Base-by-base conservation (phyloP, 2,113 vertebrate species). In the Coracopsis vasa region DNA sequence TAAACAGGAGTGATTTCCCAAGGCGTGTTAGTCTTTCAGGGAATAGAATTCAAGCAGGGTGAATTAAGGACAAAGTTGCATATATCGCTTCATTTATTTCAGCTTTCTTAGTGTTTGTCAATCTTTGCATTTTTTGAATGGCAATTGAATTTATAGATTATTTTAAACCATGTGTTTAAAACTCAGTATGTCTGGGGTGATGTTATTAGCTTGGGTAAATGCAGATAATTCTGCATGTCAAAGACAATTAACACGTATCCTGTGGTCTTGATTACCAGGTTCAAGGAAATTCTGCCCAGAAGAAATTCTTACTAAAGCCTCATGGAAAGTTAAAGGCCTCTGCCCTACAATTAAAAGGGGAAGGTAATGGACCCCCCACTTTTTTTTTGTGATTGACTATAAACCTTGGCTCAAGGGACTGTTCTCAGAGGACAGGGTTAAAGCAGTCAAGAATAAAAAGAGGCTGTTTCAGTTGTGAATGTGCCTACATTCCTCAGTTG, bases 261-360 rank as follows among this genome's bases (percentile, higher is more conserved):
- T 97, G 95, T 95, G 94, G 95, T 97, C 91, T 95, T 97, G 97
- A 97, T 98, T 97, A 97, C 97, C 81, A 95, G 92, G 31, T 81
- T 97, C 96, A 98, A 98, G 97, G 97, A 97, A 98, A 97, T 97
- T 97, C 96, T 97, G 96, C 90, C 95, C 94, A 95, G 72, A 93
- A 92, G 95, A 98, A 97, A 96, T 91, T 93, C 70, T 88, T 75
- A 97, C 95, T 95, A 96, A 97, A 97, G 74, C 71, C 92, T 97
- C 86, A 79, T 87, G 86, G 86, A 97, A 98, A 97, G 91, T 97
- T 97, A 97, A 97, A 97, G 95, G 70, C 92, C 94, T 81, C 96
- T 88, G 70, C 90, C 95, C 91, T 93, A 75, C 92, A 93, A 97
- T 97, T 98, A 98, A 97, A 97, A 94, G 51, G 86, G 88, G 74